Evolutionary conservation across 2,888 invertebrate genomes (phyloP), one percentile per base, ranked within the genome.

Genomic region (Eilema sororculum): DNA sequence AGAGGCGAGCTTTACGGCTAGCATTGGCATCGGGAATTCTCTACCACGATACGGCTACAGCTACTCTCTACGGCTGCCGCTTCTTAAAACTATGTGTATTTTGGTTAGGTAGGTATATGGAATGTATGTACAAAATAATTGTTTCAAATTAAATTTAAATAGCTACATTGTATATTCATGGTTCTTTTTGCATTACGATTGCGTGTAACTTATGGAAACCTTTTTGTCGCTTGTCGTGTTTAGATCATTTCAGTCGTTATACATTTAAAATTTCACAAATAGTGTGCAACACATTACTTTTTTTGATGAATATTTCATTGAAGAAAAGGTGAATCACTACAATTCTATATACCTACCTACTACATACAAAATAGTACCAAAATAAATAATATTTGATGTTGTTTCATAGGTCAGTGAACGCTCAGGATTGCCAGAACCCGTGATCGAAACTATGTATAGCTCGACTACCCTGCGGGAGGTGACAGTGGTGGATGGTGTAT

Each of bases 401-500:
- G 85, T 91, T 94, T 89, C 90, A 92, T 84, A 84, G 94, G 93
- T 95, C 95, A 93, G 87, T 93, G 95, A 94, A 94, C 95, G 94
- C 88, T 81, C 86, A 88, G 90, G 92, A 93, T 92, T 89, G 93
- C 93, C 92, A 94, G 94, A 93, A 90, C 93, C 90, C 87, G 89
- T 89, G 93, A 93, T 91, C 89, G 87, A 87, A 89, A 91, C 95
- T 94, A 94, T 94, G 95, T 94, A 93, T 95, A 95, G 94, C 90
- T 84, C 84, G 89, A 90, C 93, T 92, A 93, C 94, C 94, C 94
- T 87, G 94, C 95, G 94, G 95, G 95, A 95, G 95, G 95, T 94
- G 95, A 94, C 95, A 94, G 94, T 94, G 94, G 95, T 95, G 91
- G 94, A 94, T 94, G 94, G 93, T 93, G 91, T 89, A 85, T 88